Conservation (phyloP, 2,113 vertebrate genomes). For the Forbesichthys papilliferus region DNA sequence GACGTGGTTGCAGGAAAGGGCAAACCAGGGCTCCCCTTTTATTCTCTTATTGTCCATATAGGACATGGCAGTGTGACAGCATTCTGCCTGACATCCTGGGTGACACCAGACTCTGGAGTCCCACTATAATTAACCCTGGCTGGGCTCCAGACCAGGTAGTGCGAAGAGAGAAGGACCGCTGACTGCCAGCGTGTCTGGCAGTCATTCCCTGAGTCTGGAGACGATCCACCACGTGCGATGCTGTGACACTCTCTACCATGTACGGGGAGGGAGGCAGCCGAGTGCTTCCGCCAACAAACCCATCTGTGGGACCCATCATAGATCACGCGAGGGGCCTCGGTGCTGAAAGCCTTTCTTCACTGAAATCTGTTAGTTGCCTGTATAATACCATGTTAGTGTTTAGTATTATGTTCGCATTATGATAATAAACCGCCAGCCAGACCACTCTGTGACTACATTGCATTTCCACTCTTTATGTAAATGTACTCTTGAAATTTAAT, state of each 20-base stretch:
- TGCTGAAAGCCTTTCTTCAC: conserved; percentile 29
- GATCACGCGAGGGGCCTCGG: conserved; percentile 57
- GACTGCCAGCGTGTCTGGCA: conserved; percentile 79
- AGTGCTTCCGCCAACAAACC: conserved; percentile 67
- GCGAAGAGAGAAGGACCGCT: conserved; percentile 54
- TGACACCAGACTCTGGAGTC: conserved; percentile 76
- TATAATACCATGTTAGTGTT: not conserved
- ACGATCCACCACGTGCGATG: conserved; percentile 73
- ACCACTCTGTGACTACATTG: not conserved
- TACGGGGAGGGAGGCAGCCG: conserved; percentile 61
- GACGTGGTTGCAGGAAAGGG: conserved; percentile 30
- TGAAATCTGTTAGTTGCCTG: not conserved
- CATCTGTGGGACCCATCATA: conserved; percentile 76
- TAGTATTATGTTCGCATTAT: conserved; percentile 1
- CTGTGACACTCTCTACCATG: conserved; percentile 74
- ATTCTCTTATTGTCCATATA: conserved; percentile 71
- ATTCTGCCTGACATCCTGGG: conserved; percentile 72
- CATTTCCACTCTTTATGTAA: not conserved
- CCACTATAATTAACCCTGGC: conserved; percentile 85
- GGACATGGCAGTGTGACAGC: conserved; percentile 77
- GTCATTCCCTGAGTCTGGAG: conserved; percentile 73
- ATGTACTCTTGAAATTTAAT: not conserved
- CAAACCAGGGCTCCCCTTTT: conserved; percentile 56
- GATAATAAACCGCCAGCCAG: not conserved
- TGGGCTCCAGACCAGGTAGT: conserved; percentile 79